Evolutionary conservation across 2,888 invertebrate species (phyloP).

Genomic region (Drosophila bunnanda): DNA sequence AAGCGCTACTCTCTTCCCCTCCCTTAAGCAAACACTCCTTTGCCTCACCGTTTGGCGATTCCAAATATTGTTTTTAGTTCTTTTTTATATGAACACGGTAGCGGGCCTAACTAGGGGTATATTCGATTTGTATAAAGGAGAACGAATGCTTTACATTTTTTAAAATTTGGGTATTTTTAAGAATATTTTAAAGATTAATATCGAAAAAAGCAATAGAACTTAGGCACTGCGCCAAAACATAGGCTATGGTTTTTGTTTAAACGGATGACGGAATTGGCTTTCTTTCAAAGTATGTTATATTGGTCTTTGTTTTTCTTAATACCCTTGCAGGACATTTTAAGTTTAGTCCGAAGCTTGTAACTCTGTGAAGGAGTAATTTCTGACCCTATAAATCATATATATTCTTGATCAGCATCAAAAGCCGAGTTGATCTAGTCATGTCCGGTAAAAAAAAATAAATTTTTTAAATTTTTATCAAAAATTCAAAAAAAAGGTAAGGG

Average conservation of each 20-base stretch:
- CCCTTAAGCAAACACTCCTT: slow-evolving; percentile 14
- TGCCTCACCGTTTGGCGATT: slow-evolving; percentile 30
- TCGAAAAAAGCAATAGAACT: not conserved
- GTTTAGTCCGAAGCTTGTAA: too few relatives aligned
- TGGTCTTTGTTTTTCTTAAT: not conserved
- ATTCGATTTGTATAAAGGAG: not conserved
- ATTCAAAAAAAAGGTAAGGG: too few relatives aligned
- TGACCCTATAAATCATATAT: too few relatives aligned
- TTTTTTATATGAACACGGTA: slow-evolving; percentile 3
- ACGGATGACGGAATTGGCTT: not conserved
- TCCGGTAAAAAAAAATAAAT: too few relatives aligned
- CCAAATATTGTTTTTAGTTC: slow-evolving; percentile 29
- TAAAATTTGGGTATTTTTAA: not conserved
- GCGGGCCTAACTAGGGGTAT: not conserved
- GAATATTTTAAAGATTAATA: too few relatives aligned
- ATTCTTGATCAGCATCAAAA: too few relatives aligned
- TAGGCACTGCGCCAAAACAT: not conserved
- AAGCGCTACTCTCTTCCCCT: slow-evolving; percentile 11
- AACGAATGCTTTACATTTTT: not conserved
- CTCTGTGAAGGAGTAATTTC: too few relatives aligned
- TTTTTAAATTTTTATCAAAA: too few relatives aligned
- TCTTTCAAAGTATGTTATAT: not conserved
- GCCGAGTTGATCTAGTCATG: too few relatives aligned
- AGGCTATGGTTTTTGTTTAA: not conserved
- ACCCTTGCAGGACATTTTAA: too few relatives aligned